Evolutionary conservation across 2,113 vertebrate genomes (phyloP), one percentile per base, ranked within the genome.

Genomic region (Sapajus apella): DNA sequence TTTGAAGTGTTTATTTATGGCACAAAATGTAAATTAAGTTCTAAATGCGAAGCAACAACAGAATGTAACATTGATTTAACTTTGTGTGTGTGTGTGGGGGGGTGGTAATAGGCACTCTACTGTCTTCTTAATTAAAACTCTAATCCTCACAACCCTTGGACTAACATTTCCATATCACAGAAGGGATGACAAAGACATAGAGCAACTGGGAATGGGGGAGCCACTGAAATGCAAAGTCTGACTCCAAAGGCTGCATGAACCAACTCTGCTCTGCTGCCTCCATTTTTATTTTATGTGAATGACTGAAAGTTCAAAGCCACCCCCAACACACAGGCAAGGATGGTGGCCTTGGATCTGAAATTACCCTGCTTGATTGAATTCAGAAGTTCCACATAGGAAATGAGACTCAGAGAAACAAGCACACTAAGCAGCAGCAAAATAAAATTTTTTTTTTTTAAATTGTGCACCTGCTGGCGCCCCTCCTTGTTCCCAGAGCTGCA

Each of bases 381-480:
- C 11, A 47, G 70, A 37, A 86, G 7, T 45, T 68, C n/a, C 37
- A 3, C 20, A 6, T 3, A 18, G 30, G 77, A 89, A 47, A 61
- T 76, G 27, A 88, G 37, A 47, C 14, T 66, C 27, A 8, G 6
- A 79, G 70, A 73, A 56, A 64, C 17, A 50, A 70, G 11, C 30
- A 66, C 37, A 23, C 10, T 16, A 20, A 5, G 20, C 37, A 0
- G 1, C 0, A 16, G 4, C 8, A 8, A 75, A 92, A 14, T 17
- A 37, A 20, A 35, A 17, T 68, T 50, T 50, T n/a, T n/a, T n/a
- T n/a, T n/a, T n/a, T n/a, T n/a, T n/a, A n/a, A n/a, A 55, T 1
- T 0, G 3, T 11, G 0, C 3, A 6, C 37, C 72, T 6, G 7
- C 11, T 14, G 0, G 0, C 11, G 8, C 37, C 43, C 2, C 32